Evolutionary conservation across 2,113 vertebrate species (phyloP).

Genomic region (Psophia crepitans): DNA sequence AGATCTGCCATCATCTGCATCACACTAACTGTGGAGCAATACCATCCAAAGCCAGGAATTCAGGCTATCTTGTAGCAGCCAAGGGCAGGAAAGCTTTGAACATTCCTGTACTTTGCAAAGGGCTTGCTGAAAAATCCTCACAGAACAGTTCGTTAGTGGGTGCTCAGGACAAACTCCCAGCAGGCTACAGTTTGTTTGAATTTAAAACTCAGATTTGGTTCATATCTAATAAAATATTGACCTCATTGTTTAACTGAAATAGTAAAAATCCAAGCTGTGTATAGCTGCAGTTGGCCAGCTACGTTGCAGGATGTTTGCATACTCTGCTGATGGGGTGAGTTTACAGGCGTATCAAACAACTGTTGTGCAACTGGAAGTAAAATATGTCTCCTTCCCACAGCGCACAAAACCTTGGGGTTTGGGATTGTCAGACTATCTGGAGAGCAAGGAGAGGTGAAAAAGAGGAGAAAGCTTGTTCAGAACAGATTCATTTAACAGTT

Average conservation of each 20-base stretch:
- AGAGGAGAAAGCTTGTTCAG: neutral
- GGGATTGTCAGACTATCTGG: neutral
- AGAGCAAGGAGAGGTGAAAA: neutral
- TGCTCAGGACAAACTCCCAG: neutral
- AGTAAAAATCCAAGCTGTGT: neutral
- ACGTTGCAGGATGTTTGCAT: neutral
- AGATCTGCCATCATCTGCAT: neutral
- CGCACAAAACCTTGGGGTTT: neutral
- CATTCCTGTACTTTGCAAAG: neutral
- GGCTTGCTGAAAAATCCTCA: neutral
- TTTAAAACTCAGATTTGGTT: neutral
- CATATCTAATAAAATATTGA: neutral
- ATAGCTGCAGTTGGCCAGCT: neutral
- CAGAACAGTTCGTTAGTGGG: neutral
- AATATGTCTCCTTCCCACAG: neutral
- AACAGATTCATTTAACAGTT: neutral
- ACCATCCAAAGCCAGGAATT: neutral
- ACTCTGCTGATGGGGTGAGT: neutral
- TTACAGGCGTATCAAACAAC: neutral
- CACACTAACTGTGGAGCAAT: neutral
- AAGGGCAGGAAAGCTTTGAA: neutral
- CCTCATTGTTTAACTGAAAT: neutral
- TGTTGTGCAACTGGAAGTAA: neutral
- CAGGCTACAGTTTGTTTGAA: neutral
- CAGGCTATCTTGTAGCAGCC: neutral